Evolutionary conservation across 1,140 invertebrate genomes (phyloP).

Genomic region (Drosophila rufa): DNA sequence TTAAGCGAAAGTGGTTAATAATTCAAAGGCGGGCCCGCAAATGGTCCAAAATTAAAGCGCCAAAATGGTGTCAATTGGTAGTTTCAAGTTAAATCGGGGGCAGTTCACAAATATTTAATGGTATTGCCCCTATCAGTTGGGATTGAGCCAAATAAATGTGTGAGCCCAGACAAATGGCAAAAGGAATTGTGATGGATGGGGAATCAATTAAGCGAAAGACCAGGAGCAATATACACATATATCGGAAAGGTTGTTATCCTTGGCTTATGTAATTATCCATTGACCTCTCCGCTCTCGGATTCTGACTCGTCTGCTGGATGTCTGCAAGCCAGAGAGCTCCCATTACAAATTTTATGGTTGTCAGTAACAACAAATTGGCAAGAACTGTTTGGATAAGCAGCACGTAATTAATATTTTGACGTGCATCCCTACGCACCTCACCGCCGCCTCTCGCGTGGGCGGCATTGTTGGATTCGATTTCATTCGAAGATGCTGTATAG

Average conservation of each 20-base stretch:
- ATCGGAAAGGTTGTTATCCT: conserved; percentile 10
- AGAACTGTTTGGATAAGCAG: conserved; percentile 57
- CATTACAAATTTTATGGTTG: conserved; percentile 62
- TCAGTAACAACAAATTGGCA: conserved; percentile 43
- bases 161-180: conserved; percentile 39
- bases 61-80: conserved; percentile 12
- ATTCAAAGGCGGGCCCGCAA: conserved; percentile 26
- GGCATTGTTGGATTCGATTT: conserved; percentile 35
- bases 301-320: conserved; percentile 34
- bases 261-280: conserved; percentile 55
- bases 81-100: conserved; percentile 7
- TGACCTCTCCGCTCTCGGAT: conserved; percentile 3
- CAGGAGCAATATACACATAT: neutral
- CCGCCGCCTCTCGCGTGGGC: neutral
- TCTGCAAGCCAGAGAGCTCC: conserved; percentile 38
- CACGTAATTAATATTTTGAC: conserved; percentile 72
- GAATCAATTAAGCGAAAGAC: conserved; percentile 13
- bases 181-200: neutral
- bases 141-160: conserved; percentile 40
- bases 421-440: neutral
- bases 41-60: conserved; percentile 8
- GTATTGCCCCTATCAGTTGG: neutral
- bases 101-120: conserved; percentile 45
- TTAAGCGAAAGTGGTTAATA: conserved; percentile 36
- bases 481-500: conserved; percentile 20